phyloP scores from a whole-genome alignment of 1,140 invertebrate genomes.

The Paramacrobiotus metropolitanus region DNA sequence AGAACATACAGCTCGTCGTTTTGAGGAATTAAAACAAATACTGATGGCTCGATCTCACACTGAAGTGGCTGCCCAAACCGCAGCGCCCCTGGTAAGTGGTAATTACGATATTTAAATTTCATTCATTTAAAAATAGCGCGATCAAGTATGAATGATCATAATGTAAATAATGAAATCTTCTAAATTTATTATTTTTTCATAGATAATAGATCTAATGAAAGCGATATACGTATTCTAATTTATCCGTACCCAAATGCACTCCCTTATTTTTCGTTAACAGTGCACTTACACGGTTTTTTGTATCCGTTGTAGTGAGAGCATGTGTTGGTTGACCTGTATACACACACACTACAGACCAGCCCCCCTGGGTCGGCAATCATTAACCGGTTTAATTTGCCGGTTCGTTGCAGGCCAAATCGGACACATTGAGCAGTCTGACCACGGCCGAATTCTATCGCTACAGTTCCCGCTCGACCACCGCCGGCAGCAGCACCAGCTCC shows the following conservation, averaged over 20 bases:
- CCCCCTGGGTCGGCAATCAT: no score
- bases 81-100: not conserved
- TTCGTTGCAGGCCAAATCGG: not conserved
- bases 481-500: not conserved
- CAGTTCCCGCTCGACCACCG: not conserved
- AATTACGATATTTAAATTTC: no score
- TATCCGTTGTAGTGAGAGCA: slow-evolving; percentile 4
- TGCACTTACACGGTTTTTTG: not conserved
- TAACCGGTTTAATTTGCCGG: not conserved
- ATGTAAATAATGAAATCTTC: not conserved
- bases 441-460: slow-evolving; percentile 1
- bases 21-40: not conserved
- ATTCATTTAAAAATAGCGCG: no score
- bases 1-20: no score
- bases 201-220: no score
- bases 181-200: not conserved
- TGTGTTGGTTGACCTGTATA: no score
- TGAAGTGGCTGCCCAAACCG: not conserved
- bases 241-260: no score
- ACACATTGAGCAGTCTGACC: not conserved
- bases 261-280: no score
- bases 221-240: no score
- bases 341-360: no score
- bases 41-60: not conserved
- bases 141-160: no score